Conservation (phyloP, 2,888 invertebrate species). For the Molorchus minor region DNA sequence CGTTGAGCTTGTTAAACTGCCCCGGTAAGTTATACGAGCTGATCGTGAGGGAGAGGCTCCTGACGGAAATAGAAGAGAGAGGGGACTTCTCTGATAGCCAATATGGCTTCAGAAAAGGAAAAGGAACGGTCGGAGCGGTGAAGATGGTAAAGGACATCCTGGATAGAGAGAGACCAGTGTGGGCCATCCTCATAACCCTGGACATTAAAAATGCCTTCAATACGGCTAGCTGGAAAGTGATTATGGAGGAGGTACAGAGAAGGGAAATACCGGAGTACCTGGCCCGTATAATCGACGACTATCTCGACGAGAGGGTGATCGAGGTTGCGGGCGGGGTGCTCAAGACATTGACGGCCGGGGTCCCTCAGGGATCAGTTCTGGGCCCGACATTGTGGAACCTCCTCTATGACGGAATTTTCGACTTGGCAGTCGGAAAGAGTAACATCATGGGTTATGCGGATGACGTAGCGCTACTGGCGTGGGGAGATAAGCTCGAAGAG, state of each 20-base stretch:
- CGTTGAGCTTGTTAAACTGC: conserved; percentile 30
- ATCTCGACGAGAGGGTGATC: no score
- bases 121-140: conserved; percentile 22
- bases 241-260: neutral
- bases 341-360: conserved; percentile 6
- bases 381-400: conserved; percentile 22
- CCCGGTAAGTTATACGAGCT: conserved; percentile 27
- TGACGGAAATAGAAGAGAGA: conserved; percentile 19
- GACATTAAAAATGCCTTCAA: conserved; percentile 20
- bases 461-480: conserved; percentile 17
- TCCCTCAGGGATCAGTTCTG: conserved; percentile 21
- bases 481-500: neutral
- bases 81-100: conserved; percentile 19
- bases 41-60: conserved; percentile 19
- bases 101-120: conserved; percentile 30
- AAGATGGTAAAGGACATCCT: neutral
- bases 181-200: conserved; percentile 1
- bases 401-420: conserved; percentile 20
- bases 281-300: neutral
- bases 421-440: no score
- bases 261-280: neutral
- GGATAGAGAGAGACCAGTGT: neutral
- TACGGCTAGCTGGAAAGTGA: neutral
- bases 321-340: neutral
- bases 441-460: conserved; percentile 26